Conservation (phyloP, 2,113 vertebrate genomes). For the Mellivora capensis region DNA sequence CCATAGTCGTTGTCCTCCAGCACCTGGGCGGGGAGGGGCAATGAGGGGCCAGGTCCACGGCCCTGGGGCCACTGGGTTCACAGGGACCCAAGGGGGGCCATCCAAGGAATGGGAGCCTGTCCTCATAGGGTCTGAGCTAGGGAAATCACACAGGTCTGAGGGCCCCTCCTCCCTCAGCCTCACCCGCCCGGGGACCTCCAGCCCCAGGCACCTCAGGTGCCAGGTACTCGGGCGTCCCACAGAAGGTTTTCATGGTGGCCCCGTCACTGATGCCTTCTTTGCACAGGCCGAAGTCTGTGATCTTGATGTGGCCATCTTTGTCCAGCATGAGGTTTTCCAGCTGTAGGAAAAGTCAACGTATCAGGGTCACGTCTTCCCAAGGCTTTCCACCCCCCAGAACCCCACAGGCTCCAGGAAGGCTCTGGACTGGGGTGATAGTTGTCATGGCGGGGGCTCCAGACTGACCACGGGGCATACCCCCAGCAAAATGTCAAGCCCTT, state of each 20-base stretch:
- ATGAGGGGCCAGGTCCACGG: not conserved
- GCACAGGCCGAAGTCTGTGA: conserved; percentile 95
- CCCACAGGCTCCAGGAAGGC: accelerated
- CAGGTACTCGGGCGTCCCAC: conserved; percentile 94
- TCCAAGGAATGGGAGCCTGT: not conserved
- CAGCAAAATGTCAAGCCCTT: not conserved
- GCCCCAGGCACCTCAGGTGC: conserved; percentile 89
- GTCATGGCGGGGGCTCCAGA: not conserved
- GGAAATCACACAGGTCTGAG: not conserved
- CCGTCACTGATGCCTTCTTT: conserved; percentile 95
- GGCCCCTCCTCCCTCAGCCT: not conserved
- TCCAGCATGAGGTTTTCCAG: conserved; percentile 98
- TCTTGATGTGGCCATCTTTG: conserved; percentile 96
- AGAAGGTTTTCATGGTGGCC: conserved; percentile 96
- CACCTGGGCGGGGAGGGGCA: conserved; percentile 81
- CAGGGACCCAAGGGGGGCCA: accelerated
- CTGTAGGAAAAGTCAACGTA: conserved; percentile 65
- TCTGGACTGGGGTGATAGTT: not conserved
- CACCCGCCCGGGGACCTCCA: not conserved
- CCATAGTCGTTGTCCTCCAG: conserved; percentile 96
- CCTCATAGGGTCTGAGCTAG: not conserved
- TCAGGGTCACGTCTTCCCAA: accelerated
- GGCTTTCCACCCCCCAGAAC: not conserved
- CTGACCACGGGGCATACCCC: not conserved
- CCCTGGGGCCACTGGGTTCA: not conserved